Percentiles rank a stretch among this genome's conserved stretches.
These are phyloP conservation scores for Apodemia zela DNA, from an alignment of 2,888 invertebrate genomes.

Conservation along the genomic window DNA sequence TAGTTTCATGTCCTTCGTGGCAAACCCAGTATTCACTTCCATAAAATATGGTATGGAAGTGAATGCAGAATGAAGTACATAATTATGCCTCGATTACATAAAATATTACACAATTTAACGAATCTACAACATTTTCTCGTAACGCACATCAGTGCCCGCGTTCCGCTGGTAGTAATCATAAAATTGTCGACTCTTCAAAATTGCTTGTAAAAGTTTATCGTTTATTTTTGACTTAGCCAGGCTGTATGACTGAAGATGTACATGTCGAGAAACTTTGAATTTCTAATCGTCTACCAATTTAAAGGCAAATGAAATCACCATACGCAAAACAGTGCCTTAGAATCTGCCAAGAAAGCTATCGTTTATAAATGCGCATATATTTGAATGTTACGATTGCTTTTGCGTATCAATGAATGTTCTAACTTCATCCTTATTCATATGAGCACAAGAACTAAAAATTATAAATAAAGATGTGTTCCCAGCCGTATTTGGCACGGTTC, in stretches of 20 bases:
- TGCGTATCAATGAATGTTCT: conserved; percentile 8
- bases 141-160: too few species aligned
- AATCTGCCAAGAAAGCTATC: conserved; percentile 21
- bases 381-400: conserved; percentile 16
- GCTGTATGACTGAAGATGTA: neutral
- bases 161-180: too few species aligned
- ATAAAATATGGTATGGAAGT: too few species aligned
- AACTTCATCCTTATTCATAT: conserved; percentile 16
- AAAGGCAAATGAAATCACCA: conserved; percentile 17
- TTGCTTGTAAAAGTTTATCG: too few species aligned
- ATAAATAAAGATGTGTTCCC: conserved; percentile 13
- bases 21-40: too few species aligned
- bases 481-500: conserved; percentile 4
- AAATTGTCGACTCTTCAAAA: too few species aligned
- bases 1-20: too few species aligned
- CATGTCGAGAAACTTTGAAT: neutral
- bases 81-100: too few species aligned
- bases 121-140: too few species aligned
- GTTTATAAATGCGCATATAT: conserved; percentile 18
- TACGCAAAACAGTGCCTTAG: conserved; percentile 6
- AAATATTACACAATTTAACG: too few species aligned
- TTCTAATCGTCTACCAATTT: conserved; percentile 11
- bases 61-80: too few species aligned
- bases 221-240: neutral
- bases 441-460: neutral